These are phyloP conservation scores for Aphidoletes aphidimyza DNA, from an alignment of 2,888 invertebrate genomes.

Conservation along the genomic window DNA sequence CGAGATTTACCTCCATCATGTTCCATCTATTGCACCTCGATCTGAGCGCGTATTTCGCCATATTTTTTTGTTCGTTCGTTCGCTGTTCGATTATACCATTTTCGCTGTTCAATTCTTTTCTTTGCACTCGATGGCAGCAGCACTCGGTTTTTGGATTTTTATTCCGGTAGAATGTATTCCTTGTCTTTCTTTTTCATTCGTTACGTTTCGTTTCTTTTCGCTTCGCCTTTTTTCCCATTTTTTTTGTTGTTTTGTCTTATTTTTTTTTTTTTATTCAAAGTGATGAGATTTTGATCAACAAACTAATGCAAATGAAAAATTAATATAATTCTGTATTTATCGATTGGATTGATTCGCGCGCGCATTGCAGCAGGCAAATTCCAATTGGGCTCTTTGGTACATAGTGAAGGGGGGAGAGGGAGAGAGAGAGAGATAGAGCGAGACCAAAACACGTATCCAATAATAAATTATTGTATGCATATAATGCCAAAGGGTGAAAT, in stretches of 20 bases:
- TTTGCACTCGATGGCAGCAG: too few species aligned
- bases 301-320: constrained; percentile 38
- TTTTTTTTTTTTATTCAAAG: not conserved
- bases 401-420: not conserved
- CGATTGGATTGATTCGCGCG: constrained; percentile 25
- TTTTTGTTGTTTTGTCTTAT: not conserved
- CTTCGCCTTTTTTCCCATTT: not conserved
- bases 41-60: constrained; percentile 9
- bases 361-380: constrained; percentile 40
- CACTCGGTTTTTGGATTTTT: not conserved
- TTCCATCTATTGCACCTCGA: constrained; percentile 16
- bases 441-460: not conserved
- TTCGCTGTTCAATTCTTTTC: not conserved
- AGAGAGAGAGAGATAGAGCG: not conserved
- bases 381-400: too few species aligned
- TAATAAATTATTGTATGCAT: constrained; percentile 45
- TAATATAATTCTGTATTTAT: constrained; percentile 43
- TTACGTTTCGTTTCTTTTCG: not conserved
- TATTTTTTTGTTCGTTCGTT: constrained; percentile 6
- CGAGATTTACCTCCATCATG: not conserved
- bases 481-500: constrained; percentile 54
- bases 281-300: constrained; percentile 52
- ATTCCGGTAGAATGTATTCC: not conserved
- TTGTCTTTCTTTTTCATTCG: not conserved
- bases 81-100: not conserved